phyloP scores from a whole-genome alignment of 2,113 vertebrate species.

The Isurus oxyrinchus region DNA sequence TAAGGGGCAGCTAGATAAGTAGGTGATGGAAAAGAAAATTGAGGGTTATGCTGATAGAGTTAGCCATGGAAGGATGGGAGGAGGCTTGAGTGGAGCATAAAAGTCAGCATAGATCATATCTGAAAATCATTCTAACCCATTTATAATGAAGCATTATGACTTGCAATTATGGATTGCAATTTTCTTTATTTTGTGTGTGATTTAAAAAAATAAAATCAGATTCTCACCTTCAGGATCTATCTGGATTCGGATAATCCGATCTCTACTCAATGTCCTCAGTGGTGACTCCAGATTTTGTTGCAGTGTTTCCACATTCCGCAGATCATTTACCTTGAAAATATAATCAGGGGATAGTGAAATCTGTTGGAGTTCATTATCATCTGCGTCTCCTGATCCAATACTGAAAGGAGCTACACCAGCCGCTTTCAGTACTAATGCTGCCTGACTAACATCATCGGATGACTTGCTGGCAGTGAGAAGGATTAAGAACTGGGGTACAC shows the following conservation, averaged over 20 bases:
- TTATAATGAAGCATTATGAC: background rate
- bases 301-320: conserved; percentile 41
- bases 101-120: too few relatives aligned
- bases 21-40: too few relatives aligned
- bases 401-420: conserved; percentile 43
- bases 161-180: background rate
- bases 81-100: too few relatives aligned
- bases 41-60: too few relatives aligned
- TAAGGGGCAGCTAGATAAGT: too few relatives aligned
- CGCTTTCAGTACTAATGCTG: conserved; percentile 42
- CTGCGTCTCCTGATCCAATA: conserved; percentile 44
- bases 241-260: background rate
- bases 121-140: background rate
- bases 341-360: conserved; percentile 41
- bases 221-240: background rate
- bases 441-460: conserved; percentile 42
- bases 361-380: conserved; percentile 42
- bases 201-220: too few relatives aligned
- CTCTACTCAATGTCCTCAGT: background rate
- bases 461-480: conserved; percentile 45
- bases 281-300: conserved; percentile 41
- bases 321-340: conserved; percentile 41
- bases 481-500: conserved; percentile 48
- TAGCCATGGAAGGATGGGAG: too few relatives aligned
- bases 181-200: background rate